Evolutionary conservation across 2,888 invertebrate genomes (phyloP).

Genomic region (Apamea monoglypha): DNA sequence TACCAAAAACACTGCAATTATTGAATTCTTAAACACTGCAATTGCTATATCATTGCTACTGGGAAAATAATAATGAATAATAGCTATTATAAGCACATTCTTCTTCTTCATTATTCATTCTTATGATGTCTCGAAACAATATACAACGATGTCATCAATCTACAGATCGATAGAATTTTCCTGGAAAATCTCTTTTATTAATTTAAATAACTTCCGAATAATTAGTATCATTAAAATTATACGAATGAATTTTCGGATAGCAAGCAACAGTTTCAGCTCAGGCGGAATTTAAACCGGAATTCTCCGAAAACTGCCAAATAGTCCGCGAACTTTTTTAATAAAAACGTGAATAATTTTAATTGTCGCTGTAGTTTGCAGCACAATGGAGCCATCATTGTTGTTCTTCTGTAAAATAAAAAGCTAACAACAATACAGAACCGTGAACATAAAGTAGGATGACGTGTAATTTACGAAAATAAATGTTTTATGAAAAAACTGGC

Average conservation of each 20-base stretch:
- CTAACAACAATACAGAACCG: not conserved
- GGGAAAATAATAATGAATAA: not conserved
- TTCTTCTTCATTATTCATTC: not conserved
- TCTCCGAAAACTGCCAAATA: constrained; percentile 8
- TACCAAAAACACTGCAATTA: not conserved
- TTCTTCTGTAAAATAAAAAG: constrained; percentile 20
- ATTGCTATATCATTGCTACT: not conserved
- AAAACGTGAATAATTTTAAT: constrained; percentile 32
- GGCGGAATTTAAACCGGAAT: constrained; percentile 13
- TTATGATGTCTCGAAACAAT: not conserved
- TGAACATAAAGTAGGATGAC: not conserved
- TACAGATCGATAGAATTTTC: not conserved
- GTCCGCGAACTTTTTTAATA: constrained; percentile 8
- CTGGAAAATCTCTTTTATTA: not conserved
- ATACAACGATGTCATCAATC: not conserved
- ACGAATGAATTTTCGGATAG: not conserved
- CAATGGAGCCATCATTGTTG: constrained; percentile 7
- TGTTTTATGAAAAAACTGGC: not conserved
- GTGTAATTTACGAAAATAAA: not conserved
- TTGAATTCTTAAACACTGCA: not conserved
- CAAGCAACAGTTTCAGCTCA: constrained; percentile 11
- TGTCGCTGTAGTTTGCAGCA: constrained; percentile 6
- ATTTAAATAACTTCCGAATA: not conserved
- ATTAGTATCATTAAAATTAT: not conserved
- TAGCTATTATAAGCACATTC: not conserved